phyloP scores from a whole-genome alignment of 2,888 invertebrate species.

The Phasia obesa region DNA sequence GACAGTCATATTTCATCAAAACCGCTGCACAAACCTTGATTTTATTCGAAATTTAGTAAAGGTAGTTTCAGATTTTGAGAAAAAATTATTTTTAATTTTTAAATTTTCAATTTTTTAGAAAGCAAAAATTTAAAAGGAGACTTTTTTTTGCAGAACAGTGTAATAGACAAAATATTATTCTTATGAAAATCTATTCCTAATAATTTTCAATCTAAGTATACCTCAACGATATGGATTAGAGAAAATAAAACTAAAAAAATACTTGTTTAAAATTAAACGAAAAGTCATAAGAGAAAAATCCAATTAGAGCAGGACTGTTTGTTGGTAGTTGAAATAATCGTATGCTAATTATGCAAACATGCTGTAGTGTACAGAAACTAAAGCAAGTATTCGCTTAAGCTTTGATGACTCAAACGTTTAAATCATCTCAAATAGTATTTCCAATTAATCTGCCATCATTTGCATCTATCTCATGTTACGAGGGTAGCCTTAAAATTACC shows the following conservation, averaged over 20 bases:
- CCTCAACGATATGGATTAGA: background rate
- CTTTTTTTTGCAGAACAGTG: no score
- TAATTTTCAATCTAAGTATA: no score
- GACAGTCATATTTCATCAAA: no score
- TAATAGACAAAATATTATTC: no score
- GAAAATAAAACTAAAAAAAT: background rate
- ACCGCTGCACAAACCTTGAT: no score
- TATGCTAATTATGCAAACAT: background rate
- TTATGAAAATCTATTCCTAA: no score
- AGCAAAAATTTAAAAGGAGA: no score
- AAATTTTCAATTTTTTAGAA: no score
- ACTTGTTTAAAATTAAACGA: constrained; percentile 1
- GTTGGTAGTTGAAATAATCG: background rate
- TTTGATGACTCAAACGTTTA: constrained; percentile 44
- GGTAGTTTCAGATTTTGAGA: no score
- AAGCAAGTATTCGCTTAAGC: constrained; percentile 51
- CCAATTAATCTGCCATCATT: constrained; percentile 10
- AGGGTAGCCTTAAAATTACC: background rate
- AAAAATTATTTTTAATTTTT: no score
- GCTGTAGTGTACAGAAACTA: background rate
- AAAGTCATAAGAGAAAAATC: background rate
- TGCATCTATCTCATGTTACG: constrained; percentile 1
- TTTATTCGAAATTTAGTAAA: no score
- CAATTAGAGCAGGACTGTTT: constrained; percentile 13
- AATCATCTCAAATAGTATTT: constrained; percentile 5